These are phyloP conservation scores for Melanotaenia parkinsoni DNA, from an alignment of 2,797 vertebrate genomes.

Conservation along the genomic window DNA sequence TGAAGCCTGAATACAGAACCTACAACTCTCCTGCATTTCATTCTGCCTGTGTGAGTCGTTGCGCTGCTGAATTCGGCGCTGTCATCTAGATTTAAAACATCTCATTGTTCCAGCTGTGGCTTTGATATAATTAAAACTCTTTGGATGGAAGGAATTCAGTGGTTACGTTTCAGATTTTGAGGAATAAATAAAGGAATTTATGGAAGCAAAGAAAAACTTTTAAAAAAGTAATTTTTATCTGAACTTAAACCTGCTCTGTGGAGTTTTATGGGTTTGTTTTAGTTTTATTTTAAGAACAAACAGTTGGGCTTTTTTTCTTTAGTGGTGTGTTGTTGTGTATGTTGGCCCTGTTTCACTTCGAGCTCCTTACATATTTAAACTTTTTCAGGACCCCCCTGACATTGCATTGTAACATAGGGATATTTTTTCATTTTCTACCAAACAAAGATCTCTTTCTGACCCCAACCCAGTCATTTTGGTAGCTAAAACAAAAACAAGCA, in stretches of 20 bases:
- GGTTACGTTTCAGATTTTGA: background rate
- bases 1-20: constrained; percentile 16
- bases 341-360: background rate
- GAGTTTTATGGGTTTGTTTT: background rate
- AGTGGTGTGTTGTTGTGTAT: background rate
- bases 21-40: background rate
- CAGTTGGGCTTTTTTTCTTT: background rate
- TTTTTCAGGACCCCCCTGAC: background rate
- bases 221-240: background rate
- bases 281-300: background rate
- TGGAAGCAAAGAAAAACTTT: constrained; percentile 7
- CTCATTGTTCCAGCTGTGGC: constrained; percentile 13
- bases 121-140: constrained; percentile 20
- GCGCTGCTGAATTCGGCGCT: constrained; percentile 14
- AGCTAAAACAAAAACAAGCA: background rate
- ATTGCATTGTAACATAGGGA: background rate
- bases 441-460: background rate
- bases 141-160: background rate
- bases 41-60: constrained; percentile 15
- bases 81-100: constrained; percentile 29
- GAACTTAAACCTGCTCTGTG: background rate
- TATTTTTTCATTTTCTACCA: background rate
- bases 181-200: background rate
- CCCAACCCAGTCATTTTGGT: background rate
- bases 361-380: background rate